Evolutionary conservation across 2,113 vertebrate genomes (phyloP), one percentile per base, ranked within the genome.

Genomic region (Pycnonotus jocosus): DNA sequence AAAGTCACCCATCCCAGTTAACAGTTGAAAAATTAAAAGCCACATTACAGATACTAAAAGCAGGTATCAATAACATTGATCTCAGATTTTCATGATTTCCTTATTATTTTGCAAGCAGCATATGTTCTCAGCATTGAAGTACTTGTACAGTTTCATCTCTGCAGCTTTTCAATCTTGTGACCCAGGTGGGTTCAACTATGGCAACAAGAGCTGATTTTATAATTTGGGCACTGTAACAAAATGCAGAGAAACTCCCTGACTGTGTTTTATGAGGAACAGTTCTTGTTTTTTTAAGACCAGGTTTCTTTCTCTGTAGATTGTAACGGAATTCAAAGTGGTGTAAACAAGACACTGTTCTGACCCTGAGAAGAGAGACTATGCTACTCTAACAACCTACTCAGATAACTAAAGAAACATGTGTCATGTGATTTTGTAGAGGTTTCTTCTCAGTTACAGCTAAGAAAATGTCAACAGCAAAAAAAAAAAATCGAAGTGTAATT

Each of bases 1-100:
- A 88, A 85, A 70, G 47, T 86, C 89, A 62, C 11, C 51, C 94
- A 64, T 97, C 96, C 83, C 83, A 90, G 35, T 61, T 93, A 90
- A 94, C 83, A 44, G 50, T 0, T 86, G 86, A 91, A 95, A 96
- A 96, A 95, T 86, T 90, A 61, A 93, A 97, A 93, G 53, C 58
- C 4, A 21, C 76, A 2, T 72, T 94, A 48, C 60, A 86, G 69
- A 62, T 72, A 88, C 71, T 48, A 92, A 72, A 85, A 94, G 27
- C 60, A 95, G 70, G 47, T 93, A 89, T 31, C 13, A 50, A 2
- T 78, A 68, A n/a, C 45, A 66, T 3, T 47, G 21, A 76, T 37
- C 48, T 64, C 28, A 5, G 4, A 30, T 82, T 42, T 82, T 80
- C 21, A 12, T 35, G 21, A 70, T 90, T 87, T 78, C 30, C n/a